Evolutionary conservation across 2,797 vertebrate species (phyloP).

Genomic region (Rhabdomys pumilio): DNA sequence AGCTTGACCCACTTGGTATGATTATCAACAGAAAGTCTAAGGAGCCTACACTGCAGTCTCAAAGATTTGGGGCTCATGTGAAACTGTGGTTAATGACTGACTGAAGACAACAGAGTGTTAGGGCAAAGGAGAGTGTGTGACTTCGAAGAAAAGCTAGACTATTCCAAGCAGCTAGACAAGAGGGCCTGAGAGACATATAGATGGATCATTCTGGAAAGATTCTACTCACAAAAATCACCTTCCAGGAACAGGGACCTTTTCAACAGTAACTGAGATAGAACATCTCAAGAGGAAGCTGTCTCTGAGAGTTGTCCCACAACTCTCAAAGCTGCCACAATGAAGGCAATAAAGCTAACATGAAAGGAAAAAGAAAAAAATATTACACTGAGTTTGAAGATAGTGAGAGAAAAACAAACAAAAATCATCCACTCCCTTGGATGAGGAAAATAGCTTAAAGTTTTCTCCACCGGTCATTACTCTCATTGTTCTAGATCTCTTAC

Average conservation of each 20-base stretch:
- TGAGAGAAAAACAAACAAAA: not conserved
- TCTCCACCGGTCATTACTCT: too few relatives aligned
- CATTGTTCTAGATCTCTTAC: too few relatives aligned
- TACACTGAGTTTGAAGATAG: not conserved
- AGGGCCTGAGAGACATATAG: not conserved
- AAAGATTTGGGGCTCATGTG: not conserved
- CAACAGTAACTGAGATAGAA: not conserved
- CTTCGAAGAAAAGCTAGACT: not conserved
- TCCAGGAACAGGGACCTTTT: not conserved
- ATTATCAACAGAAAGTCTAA: not conserved
- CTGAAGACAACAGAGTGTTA: not conserved
- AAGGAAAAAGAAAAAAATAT: not conserved
- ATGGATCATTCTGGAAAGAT: not conserved
- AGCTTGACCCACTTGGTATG: accelerated
- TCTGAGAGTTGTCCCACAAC: not conserved
- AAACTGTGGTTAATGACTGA: not conserved
- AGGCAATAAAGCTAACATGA: not conserved
- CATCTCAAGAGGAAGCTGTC: too few relatives aligned
- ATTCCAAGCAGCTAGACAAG: not conserved
- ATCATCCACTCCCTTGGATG: not conserved
- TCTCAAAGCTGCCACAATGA: not conserved
- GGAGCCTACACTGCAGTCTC: not conserved
- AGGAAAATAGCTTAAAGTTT: not conserved
- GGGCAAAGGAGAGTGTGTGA: accelerated
- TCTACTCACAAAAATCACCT: not conserved